Evolutionary conservation across 1,140 invertebrate species (phyloP).

Genomic region (Drosophila baimaii): DNA sequence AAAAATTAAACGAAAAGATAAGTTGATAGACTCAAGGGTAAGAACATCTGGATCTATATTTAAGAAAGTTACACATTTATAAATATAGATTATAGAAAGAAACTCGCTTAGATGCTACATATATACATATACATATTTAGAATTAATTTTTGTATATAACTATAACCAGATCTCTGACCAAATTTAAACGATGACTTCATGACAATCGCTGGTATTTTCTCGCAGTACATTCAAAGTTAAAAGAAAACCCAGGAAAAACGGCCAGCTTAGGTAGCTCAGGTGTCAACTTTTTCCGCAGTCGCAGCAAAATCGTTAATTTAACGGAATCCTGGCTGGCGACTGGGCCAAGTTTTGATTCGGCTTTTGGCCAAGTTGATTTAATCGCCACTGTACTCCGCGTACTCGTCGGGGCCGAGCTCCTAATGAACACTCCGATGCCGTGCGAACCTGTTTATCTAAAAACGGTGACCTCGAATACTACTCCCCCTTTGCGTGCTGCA

Average conservation of each 20-base stretch:
- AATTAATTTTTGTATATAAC: too few species aligned
- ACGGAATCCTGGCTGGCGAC: not conserved
- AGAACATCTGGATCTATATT: too few species aligned
- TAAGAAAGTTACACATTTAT: too few species aligned
- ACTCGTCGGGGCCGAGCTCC: constrained; percentile 9
- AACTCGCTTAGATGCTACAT: too few species aligned
- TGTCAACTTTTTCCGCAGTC: constrained; percentile 45
- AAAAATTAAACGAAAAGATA: too few species aligned
- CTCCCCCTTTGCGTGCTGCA: not conserved
- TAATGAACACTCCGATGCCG: constrained; percentile 22
- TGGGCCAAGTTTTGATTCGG: constrained; percentile 23
- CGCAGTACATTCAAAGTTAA: not conserved
- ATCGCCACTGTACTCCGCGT: constrained; percentile 18
- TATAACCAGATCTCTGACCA: too few species aligned
- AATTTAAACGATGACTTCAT: not conserved
- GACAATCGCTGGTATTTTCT: not conserved
- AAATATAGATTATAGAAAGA: too few species aligned
- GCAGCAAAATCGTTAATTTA: constrained; percentile 36
- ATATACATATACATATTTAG: too few species aligned
- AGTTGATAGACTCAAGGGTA: too few species aligned
- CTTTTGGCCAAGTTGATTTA: constrained; percentile 39
- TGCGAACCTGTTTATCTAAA: constrained; percentile 26
- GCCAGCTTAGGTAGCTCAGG: constrained; percentile 24
- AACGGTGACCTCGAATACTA: constrained; percentile 24
- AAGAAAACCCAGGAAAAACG: constrained; percentile 2